Evolutionary conservation across 2,797 vertebrate species (phyloP).

Genomic region (Malacoraja senta): DNA sequence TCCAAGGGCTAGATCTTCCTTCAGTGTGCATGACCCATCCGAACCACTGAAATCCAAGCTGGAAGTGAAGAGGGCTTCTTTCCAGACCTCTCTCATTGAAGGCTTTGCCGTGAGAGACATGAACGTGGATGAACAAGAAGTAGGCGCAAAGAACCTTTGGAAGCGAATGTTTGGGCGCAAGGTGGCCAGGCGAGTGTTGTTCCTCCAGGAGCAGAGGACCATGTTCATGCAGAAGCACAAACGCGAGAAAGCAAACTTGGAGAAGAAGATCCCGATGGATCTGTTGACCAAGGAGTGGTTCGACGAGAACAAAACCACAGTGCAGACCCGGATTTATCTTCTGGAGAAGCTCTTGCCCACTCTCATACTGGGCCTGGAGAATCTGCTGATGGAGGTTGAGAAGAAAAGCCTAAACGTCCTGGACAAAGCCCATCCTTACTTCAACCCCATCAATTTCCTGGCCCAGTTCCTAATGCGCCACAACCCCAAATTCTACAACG

Average conservation of each 20-base stretch:
- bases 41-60: neutral
- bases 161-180: constrained; percentile 50
- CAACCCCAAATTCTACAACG: constrained; percentile 48
- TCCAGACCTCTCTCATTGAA: neutral
- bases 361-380: constrained; percentile 55
- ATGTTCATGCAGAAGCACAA: constrained; percentile 45
- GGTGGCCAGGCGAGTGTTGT: constrained; percentile 54
- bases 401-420: constrained; percentile 47
- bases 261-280: constrained; percentile 48
- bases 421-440: constrained; percentile 47
- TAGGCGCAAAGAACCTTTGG: constrained; percentile 43
- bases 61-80: neutral
- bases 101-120: neutral
- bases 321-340: constrained; percentile 52
- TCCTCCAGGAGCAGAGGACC: constrained; percentile 52
- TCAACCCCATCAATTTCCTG: constrained; percentile 66
- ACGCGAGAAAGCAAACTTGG: constrained; percentile 46
- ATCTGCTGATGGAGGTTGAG: constrained; percentile 53
- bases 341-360: constrained; percentile 63
- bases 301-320: constrained; percentile 47
- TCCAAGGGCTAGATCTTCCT: neutral
- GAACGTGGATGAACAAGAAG: neutral
- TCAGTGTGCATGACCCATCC: neutral
- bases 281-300: constrained; percentile 57
- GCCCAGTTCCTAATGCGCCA: constrained; percentile 69